Conservation (phyloP, 2,797 vertebrate species). For the Galago senegalensis region DNA sequence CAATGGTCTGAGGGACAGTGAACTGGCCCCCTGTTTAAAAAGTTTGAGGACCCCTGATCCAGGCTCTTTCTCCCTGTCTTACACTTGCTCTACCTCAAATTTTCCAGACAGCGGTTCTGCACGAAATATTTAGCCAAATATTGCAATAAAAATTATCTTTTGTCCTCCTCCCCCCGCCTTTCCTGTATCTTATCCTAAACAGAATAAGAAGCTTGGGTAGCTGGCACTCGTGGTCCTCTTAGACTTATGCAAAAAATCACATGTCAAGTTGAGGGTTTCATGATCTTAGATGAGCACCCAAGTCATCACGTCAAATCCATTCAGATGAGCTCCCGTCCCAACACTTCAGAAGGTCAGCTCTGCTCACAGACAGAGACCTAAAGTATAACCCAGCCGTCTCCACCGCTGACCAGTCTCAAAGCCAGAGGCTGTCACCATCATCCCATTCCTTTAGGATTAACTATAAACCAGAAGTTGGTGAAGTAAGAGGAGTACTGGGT, state of each 20-base stretch:
- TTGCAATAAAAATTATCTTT: not conserved
- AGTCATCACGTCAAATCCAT: not conserved
- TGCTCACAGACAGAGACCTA: not conserved
- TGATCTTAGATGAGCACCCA: not conserved
- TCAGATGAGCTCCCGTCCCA: not conserved
- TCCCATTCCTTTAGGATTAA: not conserved
- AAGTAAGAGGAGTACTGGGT: not conserved
- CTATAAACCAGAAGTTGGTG: not conserved
- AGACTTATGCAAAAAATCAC: slow-evolving; percentile 11
- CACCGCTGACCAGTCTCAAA: not conserved
- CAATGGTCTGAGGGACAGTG: too few species aligned
- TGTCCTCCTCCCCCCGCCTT: not conserved
- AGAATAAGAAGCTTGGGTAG: not conserved
- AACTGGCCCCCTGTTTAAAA: too few species aligned
- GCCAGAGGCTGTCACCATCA: not conserved
- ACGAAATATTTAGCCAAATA: not conserved
- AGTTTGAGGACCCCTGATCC: too few species aligned
- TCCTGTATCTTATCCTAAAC: not conserved
- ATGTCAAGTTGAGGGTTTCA: not conserved
- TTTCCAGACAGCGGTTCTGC: not conserved
- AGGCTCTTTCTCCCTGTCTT: not conserved
- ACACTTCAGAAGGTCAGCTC: not conserved
- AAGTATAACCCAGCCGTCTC: not conserved
- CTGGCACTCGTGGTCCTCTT: not conserved
- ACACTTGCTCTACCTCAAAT: not conserved